Evolutionary conservation across 2,797 vertebrate species (phyloP).

Genomic region (Anguilla marmorata): DNA sequence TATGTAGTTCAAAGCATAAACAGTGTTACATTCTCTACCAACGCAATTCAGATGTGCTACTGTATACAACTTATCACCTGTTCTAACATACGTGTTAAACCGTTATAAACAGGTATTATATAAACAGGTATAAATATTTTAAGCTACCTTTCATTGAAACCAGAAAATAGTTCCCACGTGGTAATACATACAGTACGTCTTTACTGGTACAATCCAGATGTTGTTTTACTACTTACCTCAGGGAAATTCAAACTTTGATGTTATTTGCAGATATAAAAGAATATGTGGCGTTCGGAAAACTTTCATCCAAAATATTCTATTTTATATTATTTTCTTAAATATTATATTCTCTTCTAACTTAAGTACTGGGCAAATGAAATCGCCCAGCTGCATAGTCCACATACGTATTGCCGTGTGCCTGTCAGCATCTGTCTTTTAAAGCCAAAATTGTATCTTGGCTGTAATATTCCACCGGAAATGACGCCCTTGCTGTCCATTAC

Average conservation of each 20-base stretch:
- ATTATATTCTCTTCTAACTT: not conserved
- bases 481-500: not conserved
- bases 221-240: not conserved
- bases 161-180: not conserved
- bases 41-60: not conserved
- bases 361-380: not conserved
- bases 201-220: not conserved
- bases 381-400: not conserved
- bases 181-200: not conserved
- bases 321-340: not conserved
- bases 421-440: slow-evolving; percentile 6
- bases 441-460: not conserved
- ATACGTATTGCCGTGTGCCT: not conserved
- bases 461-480: slow-evolving; percentile 5
- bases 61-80: not conserved
- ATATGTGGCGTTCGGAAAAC: not conserved
- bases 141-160: not conserved
- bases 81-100: not conserved
- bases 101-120: not conserved
- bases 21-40: not conserved
- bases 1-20: not conserved
- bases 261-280: not conserved
- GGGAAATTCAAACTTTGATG: not conserved
- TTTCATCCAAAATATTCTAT: not conserved
- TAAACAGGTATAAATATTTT: no score